A percentile compares a stretch with the other conserved stretches of the same genome.
phyloP scores from a whole-genome alignment of 2,888 invertebrate species.

The Dascillus cervinus region DNA sequence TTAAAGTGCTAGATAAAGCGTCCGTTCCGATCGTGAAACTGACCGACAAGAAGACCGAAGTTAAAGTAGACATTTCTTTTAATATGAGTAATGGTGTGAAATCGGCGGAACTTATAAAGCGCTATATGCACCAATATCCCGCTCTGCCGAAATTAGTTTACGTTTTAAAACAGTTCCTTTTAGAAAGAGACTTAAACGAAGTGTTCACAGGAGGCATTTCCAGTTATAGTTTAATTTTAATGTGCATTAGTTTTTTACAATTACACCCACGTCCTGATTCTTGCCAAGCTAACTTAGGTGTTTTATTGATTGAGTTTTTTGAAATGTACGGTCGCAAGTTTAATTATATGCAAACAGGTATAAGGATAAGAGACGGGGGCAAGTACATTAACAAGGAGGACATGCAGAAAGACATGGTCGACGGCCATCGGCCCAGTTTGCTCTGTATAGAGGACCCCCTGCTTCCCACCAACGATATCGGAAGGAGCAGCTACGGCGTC shows the following conservation, averaged over 20 bases:
- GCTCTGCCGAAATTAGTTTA: slow-evolving; percentile 90
- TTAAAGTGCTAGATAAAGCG: slow-evolving; percentile 96
- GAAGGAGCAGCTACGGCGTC: slow-evolving; percentile 92
- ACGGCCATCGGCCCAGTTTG: slow-evolving; percentile 88
- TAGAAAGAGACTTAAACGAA: slow-evolving; percentile 97
- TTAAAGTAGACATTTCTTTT: slow-evolving; percentile 98
- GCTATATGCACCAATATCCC: slow-evolving; percentile 81
- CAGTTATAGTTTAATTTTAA: slow-evolving; percentile 95
- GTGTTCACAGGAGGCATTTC: slow-evolving; percentile 99
- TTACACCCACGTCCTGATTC: slow-evolving; percentile 78
- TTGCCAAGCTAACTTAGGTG: slow-evolving; percentile 72
- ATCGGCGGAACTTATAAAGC: slow-evolving; percentile 92
- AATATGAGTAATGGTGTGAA: slow-evolving; percentile 97
- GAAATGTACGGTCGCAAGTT: slow-evolving; percentile 96
- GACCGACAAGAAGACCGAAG: slow-evolving; percentile 76
- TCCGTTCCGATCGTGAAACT: slow-evolving; percentile 98
- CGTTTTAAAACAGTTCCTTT: slow-evolving; percentile 96
- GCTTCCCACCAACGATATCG: slow-evolving; percentile 94
- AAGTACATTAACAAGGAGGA: slow-evolving; percentile 92
- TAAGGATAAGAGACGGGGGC: slow-evolving; percentile 88
- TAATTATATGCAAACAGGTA: slow-evolving; percentile 90
- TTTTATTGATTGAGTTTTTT: slow-evolving; percentile 92
- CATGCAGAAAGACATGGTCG: slow-evolving; percentile 86
- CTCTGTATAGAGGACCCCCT: slow-evolving; percentile 98
- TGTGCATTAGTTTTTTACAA: slow-evolving; percentile 96